A percentile compares a stretch with the other conserved stretches of the same genome.
Evolutionary conservation across 2,888 invertebrate genomes (phyloP).

Genomic region (Drosophila pseudotakahashii): DNA sequence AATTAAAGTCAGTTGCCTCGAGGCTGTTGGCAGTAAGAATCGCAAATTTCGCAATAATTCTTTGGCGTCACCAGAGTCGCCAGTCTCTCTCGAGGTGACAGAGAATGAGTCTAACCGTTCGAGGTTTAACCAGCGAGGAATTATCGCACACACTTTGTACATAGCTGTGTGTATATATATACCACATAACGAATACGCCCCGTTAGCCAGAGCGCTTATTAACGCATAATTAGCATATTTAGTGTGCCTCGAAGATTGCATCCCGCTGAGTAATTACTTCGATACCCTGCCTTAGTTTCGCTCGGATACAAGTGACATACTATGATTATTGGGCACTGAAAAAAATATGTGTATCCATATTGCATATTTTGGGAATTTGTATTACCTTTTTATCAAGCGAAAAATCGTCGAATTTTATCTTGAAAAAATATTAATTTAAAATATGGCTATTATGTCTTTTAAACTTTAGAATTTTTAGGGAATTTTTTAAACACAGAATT

Average conservation of each 20-base stretch:
- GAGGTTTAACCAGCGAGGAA: slow-evolving; percentile 48
- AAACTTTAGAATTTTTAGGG: too few species aligned
- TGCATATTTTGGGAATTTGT: neutral
- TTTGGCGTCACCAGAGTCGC: slow-evolving; percentile 39
- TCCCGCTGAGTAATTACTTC: slow-evolving; percentile 35
- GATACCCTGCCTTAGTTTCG: slow-evolving; percentile 36
- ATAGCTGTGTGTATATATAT: slow-evolving; percentile 2
- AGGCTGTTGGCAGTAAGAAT: slow-evolving; percentile 47
- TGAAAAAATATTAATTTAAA: too few species aligned
- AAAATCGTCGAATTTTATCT: too few species aligned
- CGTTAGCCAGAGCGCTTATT: slow-evolving; percentile 65
- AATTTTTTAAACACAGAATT: too few species aligned
- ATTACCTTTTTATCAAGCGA: too few species aligned
- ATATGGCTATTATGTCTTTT: too few species aligned
- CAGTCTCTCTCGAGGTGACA: slow-evolving; percentile 43
- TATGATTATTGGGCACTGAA: slow-evolving; percentile 14
- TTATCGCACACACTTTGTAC: slow-evolving; percentile 54
- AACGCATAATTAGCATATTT: slow-evolving; percentile 80
- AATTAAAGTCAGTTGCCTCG: slow-evolving; percentile 67
- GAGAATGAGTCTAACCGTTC: slow-evolving; percentile 31
- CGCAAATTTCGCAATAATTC: slow-evolving; percentile 72
- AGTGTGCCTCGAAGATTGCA: slow-evolving; percentile 68
- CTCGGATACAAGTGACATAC: slow-evolving; percentile 42
- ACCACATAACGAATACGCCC: slow-evolving; percentile 48
- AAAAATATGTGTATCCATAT: neutral